Conservation (phyloP, 2,797 vertebrate genomes). For the Nannoperca obscura region DNA sequence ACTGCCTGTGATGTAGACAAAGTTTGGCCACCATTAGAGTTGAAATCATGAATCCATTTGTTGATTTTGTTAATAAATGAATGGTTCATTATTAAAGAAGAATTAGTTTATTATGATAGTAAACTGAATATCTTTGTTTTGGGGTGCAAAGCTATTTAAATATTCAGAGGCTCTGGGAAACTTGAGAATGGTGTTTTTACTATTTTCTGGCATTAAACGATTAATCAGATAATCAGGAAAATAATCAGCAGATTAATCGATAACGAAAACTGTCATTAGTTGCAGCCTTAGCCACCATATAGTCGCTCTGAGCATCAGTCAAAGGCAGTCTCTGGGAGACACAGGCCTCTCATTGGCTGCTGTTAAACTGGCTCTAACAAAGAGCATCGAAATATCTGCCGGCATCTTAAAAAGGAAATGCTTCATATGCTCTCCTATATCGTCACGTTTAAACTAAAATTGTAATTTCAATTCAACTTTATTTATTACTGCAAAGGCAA, state of each 20-base stretch:
- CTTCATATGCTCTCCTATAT: not conserved
- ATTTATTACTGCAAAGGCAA: not conserved
- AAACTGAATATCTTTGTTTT: not conserved
- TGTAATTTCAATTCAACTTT: not conserved
- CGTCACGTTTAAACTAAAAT: not conserved
- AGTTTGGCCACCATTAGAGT: not conserved
- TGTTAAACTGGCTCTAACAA: not conserved
- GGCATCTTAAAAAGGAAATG: too few species aligned
- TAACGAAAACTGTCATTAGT: constrained; percentile 5
- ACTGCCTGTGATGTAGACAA: not conserved
- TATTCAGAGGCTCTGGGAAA: not conserved
- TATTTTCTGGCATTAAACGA: not conserved
- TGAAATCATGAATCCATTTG: not conserved
- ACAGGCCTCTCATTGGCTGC: not conserved
- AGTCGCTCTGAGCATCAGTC: not conserved
- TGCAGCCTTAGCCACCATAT: not conserved
- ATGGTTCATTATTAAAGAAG: not conserved
- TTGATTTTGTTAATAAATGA: not conserved
- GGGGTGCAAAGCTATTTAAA: not conserved
- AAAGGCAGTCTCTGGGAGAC: not conserved
- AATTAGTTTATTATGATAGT: not conserved
- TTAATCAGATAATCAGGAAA: not conserved
- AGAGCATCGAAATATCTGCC: not conserved
- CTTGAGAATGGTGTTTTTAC: not conserved
- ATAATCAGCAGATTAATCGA: not conserved